These are phyloP conservation scores for Digitonthophagus gazella DNA, from an alignment of 2,888 invertebrate species.

Conservation along the genomic window DNA sequence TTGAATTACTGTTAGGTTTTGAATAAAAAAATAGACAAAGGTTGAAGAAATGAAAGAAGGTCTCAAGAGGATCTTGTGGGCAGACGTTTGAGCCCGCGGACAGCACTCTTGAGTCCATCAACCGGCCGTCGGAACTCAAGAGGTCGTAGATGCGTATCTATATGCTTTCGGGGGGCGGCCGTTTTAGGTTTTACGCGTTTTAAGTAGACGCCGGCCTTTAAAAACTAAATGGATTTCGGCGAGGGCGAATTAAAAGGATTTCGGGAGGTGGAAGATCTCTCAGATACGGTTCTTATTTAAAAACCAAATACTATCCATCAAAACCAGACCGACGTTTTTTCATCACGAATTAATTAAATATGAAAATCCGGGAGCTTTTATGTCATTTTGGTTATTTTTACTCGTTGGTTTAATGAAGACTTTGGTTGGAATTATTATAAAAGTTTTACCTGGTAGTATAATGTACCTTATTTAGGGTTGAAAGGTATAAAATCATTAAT, in stretches of 20 bases:
- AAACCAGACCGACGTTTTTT: too few species aligned
- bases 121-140: constrained; percentile 22
- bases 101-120: constrained; percentile 30
- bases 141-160: constrained; percentile 29
- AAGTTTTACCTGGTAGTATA: background rate
- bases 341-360: too few species aligned
- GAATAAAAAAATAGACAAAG: background rate
- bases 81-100: background rate
- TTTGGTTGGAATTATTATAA: background rate
- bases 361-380: too few species aligned
- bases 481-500: background rate
- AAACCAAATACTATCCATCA: background rate
- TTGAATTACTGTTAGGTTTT: too few species aligned
- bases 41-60: background rate
- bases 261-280: constrained; percentile 4
- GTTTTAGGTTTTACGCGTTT: constrained; percentile 26
- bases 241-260: constrained; percentile 20
- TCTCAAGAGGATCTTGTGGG: constrained; percentile 1
- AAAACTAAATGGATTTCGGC: constrained; percentile 26
- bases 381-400: too few species aligned
- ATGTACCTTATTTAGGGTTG: background rate
- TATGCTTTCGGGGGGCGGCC: background rate
- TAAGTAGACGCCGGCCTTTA: constrained; percentile 28
- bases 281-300: constrained; percentile 22
- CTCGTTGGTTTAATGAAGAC: background rate